phyloP scores from a whole-genome alignment of 2,797 vertebrate species.

The Sus cebifrons region DNA sequence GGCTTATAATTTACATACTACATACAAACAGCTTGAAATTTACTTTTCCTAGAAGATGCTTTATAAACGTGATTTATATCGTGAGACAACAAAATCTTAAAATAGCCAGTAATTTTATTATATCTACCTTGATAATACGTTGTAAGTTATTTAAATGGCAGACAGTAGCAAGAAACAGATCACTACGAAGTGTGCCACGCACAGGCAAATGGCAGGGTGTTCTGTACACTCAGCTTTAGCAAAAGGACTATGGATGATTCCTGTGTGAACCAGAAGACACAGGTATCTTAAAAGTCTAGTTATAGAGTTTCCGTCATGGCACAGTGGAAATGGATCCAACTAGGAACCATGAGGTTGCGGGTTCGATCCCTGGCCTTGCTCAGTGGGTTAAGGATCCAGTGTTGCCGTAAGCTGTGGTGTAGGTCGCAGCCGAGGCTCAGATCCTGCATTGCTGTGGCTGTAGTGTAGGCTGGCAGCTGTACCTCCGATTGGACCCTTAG shows the following conservation, averaged over 20 bases:
- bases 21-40: slow-evolving; percentile 2
- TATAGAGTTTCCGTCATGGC: background rate
- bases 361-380: no score
- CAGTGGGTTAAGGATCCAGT: no score
- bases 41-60: background rate
- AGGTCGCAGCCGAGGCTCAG: no score
- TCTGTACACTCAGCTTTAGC: background rate
- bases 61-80: slow-evolving; percentile 53
- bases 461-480: no score
- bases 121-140: slow-evolving; percentile 9
- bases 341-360: no score
- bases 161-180: slow-evolving; percentile 45
- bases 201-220: slow-evolving; percentile 1
- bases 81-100: slow-evolving; percentile 54
- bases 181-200: background rate
- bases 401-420: no score
- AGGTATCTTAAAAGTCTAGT: slow-evolving; percentile 16
- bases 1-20: background rate
- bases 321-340: no score
- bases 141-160: slow-evolving; percentile 63
- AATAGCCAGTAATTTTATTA: slow-evolving; percentile 56
- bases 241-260: slow-evolving; percentile 5
- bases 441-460: no score
- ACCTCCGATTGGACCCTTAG: no score
- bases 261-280: background rate